These are phyloP conservation scores for Oscheius onirici DNA, from an alignment of 2,888 invertebrate genomes.

Conservation along the genomic window DNA sequence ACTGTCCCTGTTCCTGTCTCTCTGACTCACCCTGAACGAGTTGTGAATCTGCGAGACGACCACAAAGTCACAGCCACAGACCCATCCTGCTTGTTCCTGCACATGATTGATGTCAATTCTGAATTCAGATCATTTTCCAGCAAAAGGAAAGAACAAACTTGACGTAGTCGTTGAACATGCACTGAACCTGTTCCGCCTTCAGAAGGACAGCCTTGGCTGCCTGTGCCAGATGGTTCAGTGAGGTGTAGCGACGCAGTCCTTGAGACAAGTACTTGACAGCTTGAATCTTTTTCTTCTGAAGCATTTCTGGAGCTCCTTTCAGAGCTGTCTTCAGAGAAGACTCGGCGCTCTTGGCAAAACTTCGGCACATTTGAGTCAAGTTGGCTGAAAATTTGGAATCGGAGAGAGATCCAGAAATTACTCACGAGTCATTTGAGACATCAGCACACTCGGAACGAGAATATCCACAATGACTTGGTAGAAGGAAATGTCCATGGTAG, in stretches of 20 bases:
- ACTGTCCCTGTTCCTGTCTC: too few relatives aligned
- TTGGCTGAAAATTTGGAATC: conserved; percentile 75
- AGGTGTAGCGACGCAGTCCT: conserved; percentile 85
- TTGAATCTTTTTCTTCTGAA: conserved; percentile 74
- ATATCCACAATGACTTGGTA: conserved; percentile 96
- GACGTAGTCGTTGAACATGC: conserved; percentile 95
- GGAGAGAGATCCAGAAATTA: background rate
- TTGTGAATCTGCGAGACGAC: conserved; percentile 76
- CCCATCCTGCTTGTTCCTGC: conserved; percentile 90
- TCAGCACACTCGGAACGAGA: conserved; percentile 92
- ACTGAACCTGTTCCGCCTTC: conserved; percentile 91
- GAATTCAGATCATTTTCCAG: conserved; percentile 16
- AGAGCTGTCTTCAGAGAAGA: conserved; percentile 82
- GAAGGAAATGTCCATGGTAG: conserved; percentile 77
- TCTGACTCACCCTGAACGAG: conserved; percentile 49
- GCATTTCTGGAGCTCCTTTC: conserved; percentile 73
- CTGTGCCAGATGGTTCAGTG: conserved; percentile 93
- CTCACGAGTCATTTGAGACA: conserved; percentile 71
- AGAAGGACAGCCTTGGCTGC: conserved; percentile 94
- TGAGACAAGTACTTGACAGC: conserved; percentile 77
- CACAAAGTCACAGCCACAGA: conserved; percentile 90
- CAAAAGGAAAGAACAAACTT: conserved; percentile 67
- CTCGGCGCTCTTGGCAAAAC: conserved; percentile 91
- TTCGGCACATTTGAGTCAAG: conserved; percentile 89
- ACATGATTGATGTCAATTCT: conserved; percentile 97